Evolutionary conservation across 2,888 invertebrate species (phyloP).

Genomic region (Drosophila putrida): DNA sequence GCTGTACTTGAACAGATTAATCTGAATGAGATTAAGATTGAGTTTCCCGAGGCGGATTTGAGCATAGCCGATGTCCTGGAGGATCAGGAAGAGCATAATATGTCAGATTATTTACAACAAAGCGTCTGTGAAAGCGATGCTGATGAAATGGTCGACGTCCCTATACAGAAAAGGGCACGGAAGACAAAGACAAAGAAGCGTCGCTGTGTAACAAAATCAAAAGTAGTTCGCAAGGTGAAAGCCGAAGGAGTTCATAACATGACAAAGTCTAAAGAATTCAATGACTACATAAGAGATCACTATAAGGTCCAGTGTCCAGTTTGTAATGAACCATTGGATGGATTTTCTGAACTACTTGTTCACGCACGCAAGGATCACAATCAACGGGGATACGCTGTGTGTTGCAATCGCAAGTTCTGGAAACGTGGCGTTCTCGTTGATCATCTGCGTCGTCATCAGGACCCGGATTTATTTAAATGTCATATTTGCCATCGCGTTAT

Average conservation of each 20-base stretch:
- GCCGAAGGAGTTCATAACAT: conserved; percentile 35
- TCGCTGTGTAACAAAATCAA: conserved; percentile 17
- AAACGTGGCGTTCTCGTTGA: conserved; percentile 82
- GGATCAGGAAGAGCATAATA: conserved; percentile 59
- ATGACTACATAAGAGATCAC: conserved; percentile 75
- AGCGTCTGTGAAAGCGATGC: conserved; percentile 33
- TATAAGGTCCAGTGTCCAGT: conserved; percentile 82
- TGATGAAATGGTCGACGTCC: neutral
- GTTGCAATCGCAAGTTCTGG: conserved; percentile 82
- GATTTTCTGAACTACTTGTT: conserved; percentile 69
- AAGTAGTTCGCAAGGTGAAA: conserved; percentile 17
- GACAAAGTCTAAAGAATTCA: conserved; percentile 70
- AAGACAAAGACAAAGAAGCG: conserved; percentile 30
- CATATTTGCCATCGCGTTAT: conserved; percentile 75
- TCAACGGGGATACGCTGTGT: conserved; percentile 78
- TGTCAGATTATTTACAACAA: conserved; percentile 36
- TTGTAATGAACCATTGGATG: conserved; percentile 68
- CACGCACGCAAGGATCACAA: conserved; percentile 78
- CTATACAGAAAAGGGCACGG: conserved; percentile 17
- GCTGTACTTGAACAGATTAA: conserved; percentile 65
- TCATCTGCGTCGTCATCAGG: conserved; percentile 81
- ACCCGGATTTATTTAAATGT: conserved; percentile 83
- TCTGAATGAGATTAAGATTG: conserved; percentile 68
- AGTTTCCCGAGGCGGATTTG: conserved; percentile 62
- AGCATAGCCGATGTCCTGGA: conserved; percentile 67